Percentiles rank a stretch among this genome's conserved stretches.
Conservation (phyloP, 2,888 invertebrate species). For the Smittia sp. region DNA sequence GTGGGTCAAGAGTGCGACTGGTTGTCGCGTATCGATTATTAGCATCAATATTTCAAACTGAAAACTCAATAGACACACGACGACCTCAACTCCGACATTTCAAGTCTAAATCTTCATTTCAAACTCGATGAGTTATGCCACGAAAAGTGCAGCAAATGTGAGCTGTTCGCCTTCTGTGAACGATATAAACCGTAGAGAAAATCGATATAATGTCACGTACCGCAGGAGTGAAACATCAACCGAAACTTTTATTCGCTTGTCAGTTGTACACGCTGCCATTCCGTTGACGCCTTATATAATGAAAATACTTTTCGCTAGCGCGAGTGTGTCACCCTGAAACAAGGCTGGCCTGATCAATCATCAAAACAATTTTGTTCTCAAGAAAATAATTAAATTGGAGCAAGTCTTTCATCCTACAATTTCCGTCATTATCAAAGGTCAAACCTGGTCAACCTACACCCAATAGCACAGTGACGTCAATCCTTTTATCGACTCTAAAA, state of each 20-base stretch:
- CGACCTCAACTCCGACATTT: not conserved
- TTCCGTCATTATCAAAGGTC: too few species aligned
- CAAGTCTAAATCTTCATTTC: not conserved
- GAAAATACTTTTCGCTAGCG: too few species aligned
- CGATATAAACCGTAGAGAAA: not conserved
- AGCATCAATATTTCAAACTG: not conserved
- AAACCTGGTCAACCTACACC: too few species aligned
- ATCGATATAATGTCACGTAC: slow-evolving; percentile 21
- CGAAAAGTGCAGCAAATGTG: not conserved
- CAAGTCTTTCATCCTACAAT: too few species aligned
- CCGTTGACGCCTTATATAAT: too few species aligned
- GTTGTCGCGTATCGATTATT: not conserved
- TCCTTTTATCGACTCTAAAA: not conserved
- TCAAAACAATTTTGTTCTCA: too few species aligned
- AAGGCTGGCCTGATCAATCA: too few species aligned
- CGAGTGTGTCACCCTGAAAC: too few species aligned
- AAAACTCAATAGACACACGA: too few species aligned
- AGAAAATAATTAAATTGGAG: too few species aligned
- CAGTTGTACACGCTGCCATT: not conserved
- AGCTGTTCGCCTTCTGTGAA: not conserved
- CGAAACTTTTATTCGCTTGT: slow-evolving; percentile 5
- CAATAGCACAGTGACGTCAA: not conserved
- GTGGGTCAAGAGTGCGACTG: too few species aligned
- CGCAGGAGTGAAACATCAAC: slow-evolving; percentile 17
- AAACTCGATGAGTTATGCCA: not conserved